Conservation (phyloP, 2,888 invertebrate genomes). For the Lathronympha strigana region DNA sequence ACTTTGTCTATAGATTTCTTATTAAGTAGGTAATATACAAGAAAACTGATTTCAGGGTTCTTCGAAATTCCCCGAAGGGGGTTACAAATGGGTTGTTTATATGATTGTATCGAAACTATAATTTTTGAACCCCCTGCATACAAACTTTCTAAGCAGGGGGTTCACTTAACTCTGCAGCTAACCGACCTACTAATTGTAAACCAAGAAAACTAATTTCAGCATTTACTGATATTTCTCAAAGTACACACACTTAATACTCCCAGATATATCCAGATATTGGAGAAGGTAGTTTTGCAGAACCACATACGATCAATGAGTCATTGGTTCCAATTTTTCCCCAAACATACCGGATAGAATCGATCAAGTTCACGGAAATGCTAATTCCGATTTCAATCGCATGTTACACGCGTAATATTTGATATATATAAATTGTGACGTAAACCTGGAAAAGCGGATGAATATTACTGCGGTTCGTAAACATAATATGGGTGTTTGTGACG, state of each 20-base stretch:
- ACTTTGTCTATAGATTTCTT: no score
- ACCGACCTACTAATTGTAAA: no score
- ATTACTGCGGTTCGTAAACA: neutral
- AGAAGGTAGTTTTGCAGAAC: neutral
- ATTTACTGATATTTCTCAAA: no score
- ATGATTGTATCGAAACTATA: no score
- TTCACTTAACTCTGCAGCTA: no score
- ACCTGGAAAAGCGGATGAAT: neutral
- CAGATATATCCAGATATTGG: slow-evolving; percentile 8
- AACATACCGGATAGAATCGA: slow-evolving; percentile 22
- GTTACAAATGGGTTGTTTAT: no score
- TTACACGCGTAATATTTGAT: slow-evolving; percentile 2
- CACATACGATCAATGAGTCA: slow-evolving; percentile 24
- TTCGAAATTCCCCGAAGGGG: no score
- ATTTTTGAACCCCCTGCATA: no score
- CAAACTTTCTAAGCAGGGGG: no score
- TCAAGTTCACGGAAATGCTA: slow-evolving; percentile 30
- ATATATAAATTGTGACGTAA: slow-evolving; percentile 8
- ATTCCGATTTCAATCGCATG: slow-evolving; percentile 21
- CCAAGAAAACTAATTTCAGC: no score
- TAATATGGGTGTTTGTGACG: neutral
- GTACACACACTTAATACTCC: slow-evolving; percentile 1
- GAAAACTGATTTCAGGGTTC: no score
- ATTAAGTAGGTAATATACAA: no score
- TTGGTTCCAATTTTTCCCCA: slow-evolving; percentile 34